phyloP scores from a whole-genome alignment of 2,797 vertebrate species.

The Tokudaia muenninki region DNA sequence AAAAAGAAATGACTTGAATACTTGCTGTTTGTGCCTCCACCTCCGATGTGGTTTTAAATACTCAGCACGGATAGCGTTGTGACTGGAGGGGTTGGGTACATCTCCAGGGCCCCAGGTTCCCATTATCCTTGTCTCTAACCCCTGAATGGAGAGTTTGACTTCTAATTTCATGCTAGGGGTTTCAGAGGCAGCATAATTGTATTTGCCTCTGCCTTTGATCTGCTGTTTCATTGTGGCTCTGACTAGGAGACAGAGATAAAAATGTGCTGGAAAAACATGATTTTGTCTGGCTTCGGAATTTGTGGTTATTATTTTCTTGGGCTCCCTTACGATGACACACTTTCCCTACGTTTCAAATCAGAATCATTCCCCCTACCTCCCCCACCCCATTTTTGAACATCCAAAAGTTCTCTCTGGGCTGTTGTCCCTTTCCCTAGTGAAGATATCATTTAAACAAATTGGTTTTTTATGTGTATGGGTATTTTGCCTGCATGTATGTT shows the following conservation, averaged over 20 bases:
- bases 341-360: constrained; percentile 71
- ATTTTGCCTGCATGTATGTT: neutral
- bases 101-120: constrained; percentile 76
- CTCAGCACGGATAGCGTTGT: constrained; percentile 53
- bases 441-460: neutral
- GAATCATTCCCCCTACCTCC: constrained; percentile 12
- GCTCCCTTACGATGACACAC: constrained; percentile 56
- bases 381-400: constrained; percentile 34
- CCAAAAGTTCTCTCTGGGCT: constrained; percentile 53
- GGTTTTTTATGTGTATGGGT: neutral
- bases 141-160: constrained; percentile 83
- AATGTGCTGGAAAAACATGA: constrained; percentile 71
- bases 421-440: constrained; percentile 37
- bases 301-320: constrained; percentile 72
- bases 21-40: constrained; percentile 36
- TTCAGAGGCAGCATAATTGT: constrained; percentile 82
- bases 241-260: constrained; percentile 77
- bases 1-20: constrained; percentile 32
- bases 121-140: constrained; percentile 79
- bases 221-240: constrained; percentile 81
- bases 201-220: constrained; percentile 84
- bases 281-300: constrained; percentile 80
- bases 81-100: constrained; percentile 72
- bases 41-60: constrained; percentile 70
- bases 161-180: constrained; percentile 83